Conservation (phyloP, 2,888 invertebrate genomes). For the Phortica magna region DNA sequence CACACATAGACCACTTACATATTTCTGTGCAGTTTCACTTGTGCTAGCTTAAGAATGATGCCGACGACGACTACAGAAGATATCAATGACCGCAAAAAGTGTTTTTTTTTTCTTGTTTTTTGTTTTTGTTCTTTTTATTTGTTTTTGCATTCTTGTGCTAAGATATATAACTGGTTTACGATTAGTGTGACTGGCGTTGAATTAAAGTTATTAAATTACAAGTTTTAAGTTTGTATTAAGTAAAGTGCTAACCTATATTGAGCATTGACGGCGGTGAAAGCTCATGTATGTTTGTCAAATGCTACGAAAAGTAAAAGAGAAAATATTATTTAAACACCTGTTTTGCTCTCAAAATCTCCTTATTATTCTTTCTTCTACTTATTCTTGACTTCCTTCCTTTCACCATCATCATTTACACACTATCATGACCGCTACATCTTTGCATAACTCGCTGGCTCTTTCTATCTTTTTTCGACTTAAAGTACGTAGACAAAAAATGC, state of each 20-base stretch:
- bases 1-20: slow-evolving; percentile 61
- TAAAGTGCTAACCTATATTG: slow-evolving; percentile 2
- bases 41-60: not conserved
- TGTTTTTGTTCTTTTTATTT: not conserved
- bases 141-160: no score
- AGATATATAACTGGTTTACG: slow-evolving; percentile 8
- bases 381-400: not conserved
- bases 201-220: slow-evolving; percentile 38
- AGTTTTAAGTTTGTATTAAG: slow-evolving; percentile 4
- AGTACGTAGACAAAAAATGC: not conserved
- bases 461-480: not conserved
- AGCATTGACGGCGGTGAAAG: slow-evolving; percentile 3
- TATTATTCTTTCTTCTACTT: no score
- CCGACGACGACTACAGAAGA: slow-evolving; percentile 10
- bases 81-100: slow-evolving; percentile 40
- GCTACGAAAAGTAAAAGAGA: not conserved
- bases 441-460: not conserved
- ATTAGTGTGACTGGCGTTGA: not conserved
- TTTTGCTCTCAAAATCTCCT: no score
- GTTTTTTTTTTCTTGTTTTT: slow-evolving; percentile 22
- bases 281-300: not conserved
- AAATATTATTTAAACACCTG: not conserved
- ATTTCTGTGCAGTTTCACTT: slow-evolving; percentile 41
- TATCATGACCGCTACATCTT: not conserved
- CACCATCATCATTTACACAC: not conserved